Conservation (phyloP, 2,113 vertebrate species). For the Mesocricetus auratus region DNA sequence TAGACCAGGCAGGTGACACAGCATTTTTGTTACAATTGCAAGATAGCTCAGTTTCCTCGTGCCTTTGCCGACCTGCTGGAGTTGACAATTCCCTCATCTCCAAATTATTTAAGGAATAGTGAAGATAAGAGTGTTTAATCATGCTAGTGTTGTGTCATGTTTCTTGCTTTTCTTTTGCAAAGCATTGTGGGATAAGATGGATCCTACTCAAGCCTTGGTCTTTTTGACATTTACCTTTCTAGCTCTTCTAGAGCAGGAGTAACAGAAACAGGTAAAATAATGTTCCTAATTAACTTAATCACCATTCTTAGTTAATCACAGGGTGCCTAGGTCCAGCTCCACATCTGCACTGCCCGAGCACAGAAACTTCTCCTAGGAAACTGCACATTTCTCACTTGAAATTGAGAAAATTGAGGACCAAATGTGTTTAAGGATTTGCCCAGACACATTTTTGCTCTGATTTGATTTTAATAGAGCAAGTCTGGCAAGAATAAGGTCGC, state of each 20-base stretch:
- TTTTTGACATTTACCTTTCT: constrained; percentile 54
- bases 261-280: constrained; percentile 61
- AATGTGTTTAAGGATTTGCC: constrained; percentile 46
- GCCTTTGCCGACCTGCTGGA: neutral
- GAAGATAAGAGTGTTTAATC: constrained; percentile 2
- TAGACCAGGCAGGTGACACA: neutral
- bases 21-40: neutral
- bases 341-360: neutral
- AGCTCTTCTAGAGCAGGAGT: constrained; percentile 19
- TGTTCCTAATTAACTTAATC: constrained; percentile 72
- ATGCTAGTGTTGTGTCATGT: neutral
- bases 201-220: constrained; percentile 25
- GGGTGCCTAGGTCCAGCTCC: constrained; percentile 16
- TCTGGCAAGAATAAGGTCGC: constrained; percentile 14
- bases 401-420: constrained; percentile 2
- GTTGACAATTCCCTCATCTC: neutral
- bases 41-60: neutral
- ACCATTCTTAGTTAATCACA: constrained; percentile 53
- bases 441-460: constrained; percentile 49
- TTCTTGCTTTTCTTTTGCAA: constrained; percentile 50
- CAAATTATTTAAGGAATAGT: neutral
- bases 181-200: neutral
- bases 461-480: constrained; percentile 53
- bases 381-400: constrained; percentile 1
- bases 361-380: neutral